Conservation (phyloP, 2,888 invertebrate genomes). For the Troides aeacus region DNA sequence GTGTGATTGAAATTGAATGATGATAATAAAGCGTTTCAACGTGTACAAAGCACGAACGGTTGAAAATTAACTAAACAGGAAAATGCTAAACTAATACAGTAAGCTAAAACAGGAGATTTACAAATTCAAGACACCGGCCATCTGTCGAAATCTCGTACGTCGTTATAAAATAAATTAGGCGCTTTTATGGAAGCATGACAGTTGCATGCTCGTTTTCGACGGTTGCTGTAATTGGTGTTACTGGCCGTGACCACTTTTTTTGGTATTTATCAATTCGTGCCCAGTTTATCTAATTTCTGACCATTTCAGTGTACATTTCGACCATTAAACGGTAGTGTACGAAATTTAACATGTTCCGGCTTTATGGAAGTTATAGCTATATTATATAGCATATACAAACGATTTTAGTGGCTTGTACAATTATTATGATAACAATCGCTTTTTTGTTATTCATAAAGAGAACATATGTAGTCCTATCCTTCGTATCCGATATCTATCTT, state of each 20-base stretch:
- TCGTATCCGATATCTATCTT: no score
- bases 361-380: background rate
- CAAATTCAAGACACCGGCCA: constrained; percentile 2
- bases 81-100: constrained; percentile 4
- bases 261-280: constrained; percentile 17
- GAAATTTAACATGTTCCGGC: background rate
- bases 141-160: constrained; percentile 22
- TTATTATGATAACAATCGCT: no score
- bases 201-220: constrained; percentile 28
- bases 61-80: background rate
- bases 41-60: background rate
- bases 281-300: constrained; percentile 21
- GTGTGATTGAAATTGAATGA: no score
- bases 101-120: constrained; percentile 6
- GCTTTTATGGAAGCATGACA: constrained; percentile 29
- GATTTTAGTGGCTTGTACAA: no score
- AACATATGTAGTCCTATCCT: no score
- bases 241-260: constrained; percentile 28
- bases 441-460: no score
- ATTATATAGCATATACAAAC: no score
- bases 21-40: background rate
- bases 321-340: background rate
- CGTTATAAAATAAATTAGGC: constrained; percentile 30
- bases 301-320: background rate
- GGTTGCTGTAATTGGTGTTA: constrained; percentile 26